Percentiles rank a stretch among this genome's conserved stretches.
Evolutionary conservation across 2,113 vertebrate species (phyloP).

Genomic region (Zeus faber): DNA sequence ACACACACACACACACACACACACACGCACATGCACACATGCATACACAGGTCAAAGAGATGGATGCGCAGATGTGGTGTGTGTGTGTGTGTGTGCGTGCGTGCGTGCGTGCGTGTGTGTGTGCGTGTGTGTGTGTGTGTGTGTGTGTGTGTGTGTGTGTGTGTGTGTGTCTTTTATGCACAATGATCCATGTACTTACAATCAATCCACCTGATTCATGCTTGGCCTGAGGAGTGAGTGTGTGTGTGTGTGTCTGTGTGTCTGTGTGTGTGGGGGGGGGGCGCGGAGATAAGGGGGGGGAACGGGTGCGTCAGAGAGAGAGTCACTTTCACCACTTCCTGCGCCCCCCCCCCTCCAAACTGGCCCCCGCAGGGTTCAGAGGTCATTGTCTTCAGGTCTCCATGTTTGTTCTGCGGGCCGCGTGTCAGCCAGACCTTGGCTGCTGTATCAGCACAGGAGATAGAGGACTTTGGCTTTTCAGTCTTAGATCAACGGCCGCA

Average conservation of each 20-base stretch:
- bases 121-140: constrained; percentile 20
- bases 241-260: not conserved
- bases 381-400: constrained; percentile 76
- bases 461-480: constrained; percentile 66
- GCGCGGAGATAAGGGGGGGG: no score
- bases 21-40: not conserved
- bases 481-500: constrained; percentile 73
- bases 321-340: constrained; percentile 68
- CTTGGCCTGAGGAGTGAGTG: constrained; percentile 38
- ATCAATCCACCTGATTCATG: constrained; percentile 68
- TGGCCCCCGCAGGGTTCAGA: constrained; percentile 49
- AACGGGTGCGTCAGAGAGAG: no score
- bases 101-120: not conserved
- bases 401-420: constrained; percentile 64
- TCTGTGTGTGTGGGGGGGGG: constrained; percentile 31
- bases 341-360: constrained; percentile 39
- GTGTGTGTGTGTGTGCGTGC: constrained; percentile 10
- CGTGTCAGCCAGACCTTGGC: constrained; percentile 70
- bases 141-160: constrained; percentile 6
- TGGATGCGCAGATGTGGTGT: constrained; percentile 21
- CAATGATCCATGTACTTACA: constrained; percentile 58
- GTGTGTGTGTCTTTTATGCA: constrained; percentile 33
- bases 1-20: constrained; percentile 27
- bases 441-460: constrained; percentile 61
- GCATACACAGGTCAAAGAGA: not conserved